Evolutionary conservation across 2,888 invertebrate genomes (phyloP), one percentile per base, ranked within the genome.

Genomic region (Nomada flava): DNA sequence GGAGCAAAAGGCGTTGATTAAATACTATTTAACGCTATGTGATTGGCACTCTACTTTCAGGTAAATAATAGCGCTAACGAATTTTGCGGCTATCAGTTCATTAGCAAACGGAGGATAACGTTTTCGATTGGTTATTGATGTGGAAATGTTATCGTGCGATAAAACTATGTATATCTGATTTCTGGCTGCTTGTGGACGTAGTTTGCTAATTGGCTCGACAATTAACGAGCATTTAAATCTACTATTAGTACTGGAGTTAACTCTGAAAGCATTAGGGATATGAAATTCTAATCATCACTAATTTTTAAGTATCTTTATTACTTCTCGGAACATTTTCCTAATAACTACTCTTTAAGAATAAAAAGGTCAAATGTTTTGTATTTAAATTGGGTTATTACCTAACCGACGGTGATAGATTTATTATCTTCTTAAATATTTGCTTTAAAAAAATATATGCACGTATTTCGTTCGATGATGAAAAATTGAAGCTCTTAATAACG

Each of bases 101-200:
- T 20, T 44, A 26, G n/a, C 10, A 2, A 44, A 57, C 3, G 26
- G n/a, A 4, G 36, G 15, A 26, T 2, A 15, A 50, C 3, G 18
- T 47, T 18, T 13, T 1, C 26, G 63, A 63, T 68, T 29, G 59
- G 13, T 52, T 62, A 57, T 55, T 65, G 23, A 9, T 4, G 20
- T 44, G 2, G 36, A 11, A 26, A 23, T 15, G 52, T 23, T 79
- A 57, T 10, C 59, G 52, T 36, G 15, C 23, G 47, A 26, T 55
- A 47, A 13, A 71, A 70, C 23, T 50, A 50, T 74, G 23, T 50
- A 50, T 74, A 67, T 82, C 69, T 75, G 44, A 67, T 79, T 52
- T 57, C 26, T 23, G 26, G 26, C 13, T 13, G 23, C 4, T 65
- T 15, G 0, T 23, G 10, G 47, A 26, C 55, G 10, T 11, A 26